Base-by-base conservation (phyloP, 1,140 invertebrate species). In the Macrostomum lignano region DNA sequence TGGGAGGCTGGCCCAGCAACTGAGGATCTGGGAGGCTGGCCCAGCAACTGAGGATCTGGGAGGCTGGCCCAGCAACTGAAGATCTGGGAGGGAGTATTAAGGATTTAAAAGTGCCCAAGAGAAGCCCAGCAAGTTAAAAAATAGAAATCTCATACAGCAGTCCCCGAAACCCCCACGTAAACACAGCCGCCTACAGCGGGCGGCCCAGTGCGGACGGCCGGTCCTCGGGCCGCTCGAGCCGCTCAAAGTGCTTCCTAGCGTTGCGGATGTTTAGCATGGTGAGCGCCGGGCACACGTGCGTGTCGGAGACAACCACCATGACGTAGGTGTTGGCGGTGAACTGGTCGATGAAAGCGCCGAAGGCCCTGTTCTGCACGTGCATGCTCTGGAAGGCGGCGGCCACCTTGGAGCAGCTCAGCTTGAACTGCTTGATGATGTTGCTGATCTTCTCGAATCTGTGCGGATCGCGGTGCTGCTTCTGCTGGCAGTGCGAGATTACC, bases 371-470 rank as follows among this genome's bases (percentile, higher is more conserved):
- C 38, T 77, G 65, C 2, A 93, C 79, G 68, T 96, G 82, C 74
- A 96, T 96, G 44, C 76, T 84, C 51, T 93, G 78, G 57, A 98
- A 96, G 46, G 91, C 79, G 7, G 88, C 84, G 1, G 84, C 86
- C 29, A 96, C 62, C 61, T 94, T 94, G 43, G 71, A 74, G 61
- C 75, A 78, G 43, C 72, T 75, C 2, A 96, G 61, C 59, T 98
- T 98, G 54, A 98, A 98, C 55, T 98, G 88, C 56, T 98, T 98
- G 33, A 98, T 93, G 36, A 98, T 98, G 56, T 96, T 96, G n/a
- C 84, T 94, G 17, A 98, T 84, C 64, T 96, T 96, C 55, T 98
- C 91, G 64, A 98, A 96, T n/a, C n/a, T 14, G 26, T 33, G 32
- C 14, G 19, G 13, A 23, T 33, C 32, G 24, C 22, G 32, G 15